Evolutionary conservation across 2,888 invertebrate species (phyloP), one percentile per base, ranked within the genome.

Genomic region (Melitaea athalia): DNA sequence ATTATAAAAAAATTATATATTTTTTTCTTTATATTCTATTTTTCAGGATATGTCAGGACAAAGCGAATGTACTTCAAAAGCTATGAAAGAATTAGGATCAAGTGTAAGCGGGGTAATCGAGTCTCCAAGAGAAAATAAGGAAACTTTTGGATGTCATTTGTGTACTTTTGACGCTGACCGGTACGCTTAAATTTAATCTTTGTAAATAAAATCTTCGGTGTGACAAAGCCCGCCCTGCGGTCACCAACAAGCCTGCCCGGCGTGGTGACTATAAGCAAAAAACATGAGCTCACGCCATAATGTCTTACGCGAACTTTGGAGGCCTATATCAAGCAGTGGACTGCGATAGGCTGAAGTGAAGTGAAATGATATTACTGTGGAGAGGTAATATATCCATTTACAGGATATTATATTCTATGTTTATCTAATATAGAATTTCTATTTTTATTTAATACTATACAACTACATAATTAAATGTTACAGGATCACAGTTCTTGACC

Each of bases 401-500:
- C n/a, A n/a, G n/a, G n/a, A n/a, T n/a, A n/a, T n/a, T n/a, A n/a
- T n/a, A n/a, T n/a, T n/a, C n/a, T n/a, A n/a, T n/a, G n/a, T n/a
- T n/a, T n/a, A n/a, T n/a, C n/a, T n/a, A n/a, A n/a, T n/a, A n/a
- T n/a, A n/a, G n/a, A n/a, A n/a, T n/a, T n/a, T n/a, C n/a, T n/a
- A n/a, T n/a, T n/a, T n/a, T n/a, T n/a, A 24, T 24, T 24, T 24
- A 24, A 24, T 24, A 24, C 1, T 53, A 10, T 50, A 24, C 3
- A 50, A 17, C 17, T 17, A n/a, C n/a, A n/a, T n/a, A 17, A 24
- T 11, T 12, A 53, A 31, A 47, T 33, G 8, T 79, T 77, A 0
- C 85, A 92, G 92, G 72, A 92, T 92, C 79, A 92, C 92, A 75
- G 86, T 85, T 0, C 72, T 92, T 2, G 92, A 92, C 55, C 79